phyloP scores from a whole-genome alignment of 2,797 vertebrate genomes.

The Potorous gilbertii region DNA sequence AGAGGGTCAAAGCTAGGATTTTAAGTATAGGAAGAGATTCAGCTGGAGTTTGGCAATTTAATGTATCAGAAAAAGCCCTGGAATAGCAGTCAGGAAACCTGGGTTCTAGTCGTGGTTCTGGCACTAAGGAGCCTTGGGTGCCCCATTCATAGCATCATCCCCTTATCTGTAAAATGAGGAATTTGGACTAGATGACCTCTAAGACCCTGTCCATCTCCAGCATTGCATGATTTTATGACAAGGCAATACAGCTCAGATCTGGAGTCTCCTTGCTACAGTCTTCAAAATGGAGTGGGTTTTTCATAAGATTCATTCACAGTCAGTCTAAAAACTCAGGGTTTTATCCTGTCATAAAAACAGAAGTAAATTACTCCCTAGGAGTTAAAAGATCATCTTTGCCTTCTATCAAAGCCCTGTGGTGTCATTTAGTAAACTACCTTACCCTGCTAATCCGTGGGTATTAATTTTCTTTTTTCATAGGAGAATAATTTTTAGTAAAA shows the following conservation, averaged over 20 bases:
- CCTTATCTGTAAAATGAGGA: background rate
- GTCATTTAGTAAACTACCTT: background rate
- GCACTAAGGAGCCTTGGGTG: too few relatives aligned
- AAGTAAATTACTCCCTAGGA: background rate
- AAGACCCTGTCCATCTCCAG: background rate
- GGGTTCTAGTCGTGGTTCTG: background rate
- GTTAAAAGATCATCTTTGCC: background rate
- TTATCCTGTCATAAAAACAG: background rate
- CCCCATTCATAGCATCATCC: background rate
- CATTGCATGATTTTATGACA: background rate
- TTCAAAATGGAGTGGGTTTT: background rate
- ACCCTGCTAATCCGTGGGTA: background rate
- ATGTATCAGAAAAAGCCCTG: background rate
- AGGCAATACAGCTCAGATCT: background rate
- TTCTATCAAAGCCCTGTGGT: background rate
- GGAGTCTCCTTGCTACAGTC: background rate
- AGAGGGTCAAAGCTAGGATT: background rate
- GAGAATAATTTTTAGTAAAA: background rate
- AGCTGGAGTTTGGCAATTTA: background rate
- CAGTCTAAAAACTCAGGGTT: background rate
- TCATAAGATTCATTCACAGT: conserved; percentile 6
- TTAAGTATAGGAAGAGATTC: background rate
- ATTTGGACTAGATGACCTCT: background rate
- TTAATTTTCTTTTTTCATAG: background rate
- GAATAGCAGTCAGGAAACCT: background rate